Conservation (phyloP, 2,113 vertebrate genomes). For the Pseudonaja textilis region DNA sequence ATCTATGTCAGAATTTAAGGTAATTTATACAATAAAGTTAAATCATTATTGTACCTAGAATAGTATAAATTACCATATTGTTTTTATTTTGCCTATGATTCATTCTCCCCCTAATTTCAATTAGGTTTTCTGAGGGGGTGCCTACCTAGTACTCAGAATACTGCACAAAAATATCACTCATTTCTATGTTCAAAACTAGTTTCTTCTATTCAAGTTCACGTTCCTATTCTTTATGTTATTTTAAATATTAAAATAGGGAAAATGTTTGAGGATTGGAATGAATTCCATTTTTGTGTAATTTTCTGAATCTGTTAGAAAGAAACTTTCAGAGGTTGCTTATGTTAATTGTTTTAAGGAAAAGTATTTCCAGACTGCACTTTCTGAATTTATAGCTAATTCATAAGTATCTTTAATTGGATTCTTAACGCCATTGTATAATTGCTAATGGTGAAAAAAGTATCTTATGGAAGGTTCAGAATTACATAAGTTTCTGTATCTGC, state of each 20-base stretch:
- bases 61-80: background rate
- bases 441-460: background rate
- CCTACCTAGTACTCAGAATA: background rate
- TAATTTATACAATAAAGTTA: background rate
- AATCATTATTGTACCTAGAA: background rate
- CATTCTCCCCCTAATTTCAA: background rate
- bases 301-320: background rate
- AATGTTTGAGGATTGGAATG: background rate
- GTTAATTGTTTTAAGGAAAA: background rate
- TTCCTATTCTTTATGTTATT: background rate
- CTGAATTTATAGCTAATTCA: background rate
- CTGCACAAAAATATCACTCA: background rate
- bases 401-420: background rate
- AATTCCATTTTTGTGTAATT: background rate
- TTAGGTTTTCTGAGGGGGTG: background rate
- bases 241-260: background rate
- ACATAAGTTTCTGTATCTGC: background rate
- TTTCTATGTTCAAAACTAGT: background rate
- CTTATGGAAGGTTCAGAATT: background rate
- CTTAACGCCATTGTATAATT: background rate
- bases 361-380: background rate
- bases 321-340: background rate
- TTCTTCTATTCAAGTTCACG: background rate
- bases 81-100: background rate
- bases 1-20: background rate